phyloP scores from a whole-genome alignment of 2,797 vertebrate genomes.

The Kryptolebias ocellatus region DNA sequence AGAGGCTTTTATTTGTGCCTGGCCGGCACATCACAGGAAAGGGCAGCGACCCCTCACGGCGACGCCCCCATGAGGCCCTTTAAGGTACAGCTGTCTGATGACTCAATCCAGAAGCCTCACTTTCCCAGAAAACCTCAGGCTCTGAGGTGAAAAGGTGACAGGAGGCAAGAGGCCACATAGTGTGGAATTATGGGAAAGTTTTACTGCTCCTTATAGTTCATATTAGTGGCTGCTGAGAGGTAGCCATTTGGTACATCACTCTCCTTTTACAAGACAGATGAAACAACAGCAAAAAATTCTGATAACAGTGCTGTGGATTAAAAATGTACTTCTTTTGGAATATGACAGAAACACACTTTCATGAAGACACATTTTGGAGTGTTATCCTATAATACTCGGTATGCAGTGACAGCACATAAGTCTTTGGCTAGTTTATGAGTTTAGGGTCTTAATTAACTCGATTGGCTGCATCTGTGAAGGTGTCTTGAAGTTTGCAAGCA shows the following conservation, averaged over 20 bases:
- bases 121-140: constrained; percentile 68
- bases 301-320: constrained; percentile 29
- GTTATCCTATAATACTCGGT: background rate
- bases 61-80: constrained; percentile 76
- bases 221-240: constrained; percentile 46
- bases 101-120: constrained; percentile 70
- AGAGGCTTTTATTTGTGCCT: constrained; percentile 76
- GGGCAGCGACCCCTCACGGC: constrained; percentile 51
- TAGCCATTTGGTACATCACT: constrained; percentile 28
- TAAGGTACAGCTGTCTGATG: constrained; percentile 78
- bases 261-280: constrained; percentile 33
- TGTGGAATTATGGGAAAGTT: constrained; percentile 57
- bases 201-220: constrained; percentile 52
- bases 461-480: background rate
- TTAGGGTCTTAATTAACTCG: background rate
- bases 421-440: background rate
- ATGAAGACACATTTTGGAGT: constrained; percentile 2
- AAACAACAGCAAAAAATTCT: constrained; percentile 17
- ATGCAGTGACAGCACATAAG: background rate
- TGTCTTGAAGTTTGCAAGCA: background rate
- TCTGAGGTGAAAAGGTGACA: constrained; percentile 71
- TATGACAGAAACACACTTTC: constrained; percentile 18
- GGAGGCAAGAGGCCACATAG: constrained; percentile 65
- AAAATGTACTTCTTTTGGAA: constrained; percentile 18
- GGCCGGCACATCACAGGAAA: constrained; percentile 64